A percentile compares a stretch with the other conserved stretches of the same genome.
Conservation (phyloP, 1,140 invertebrate species). For the Phymorhynchus buccinoides region DNA sequence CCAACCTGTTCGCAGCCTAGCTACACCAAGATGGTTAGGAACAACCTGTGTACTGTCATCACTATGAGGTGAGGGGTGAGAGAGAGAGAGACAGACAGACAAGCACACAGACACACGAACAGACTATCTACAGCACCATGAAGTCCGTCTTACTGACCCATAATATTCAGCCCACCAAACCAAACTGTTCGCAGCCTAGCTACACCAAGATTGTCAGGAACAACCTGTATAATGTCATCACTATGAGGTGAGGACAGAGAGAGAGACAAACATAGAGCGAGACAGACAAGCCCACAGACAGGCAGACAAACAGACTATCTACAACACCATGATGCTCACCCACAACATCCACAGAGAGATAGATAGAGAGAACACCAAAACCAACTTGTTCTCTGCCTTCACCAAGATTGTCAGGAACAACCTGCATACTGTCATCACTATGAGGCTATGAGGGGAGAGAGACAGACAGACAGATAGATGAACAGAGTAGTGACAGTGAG, state of each 20-base stretch:
- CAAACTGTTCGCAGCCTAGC: conserved; percentile 86
- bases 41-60: conserved; percentile 88
- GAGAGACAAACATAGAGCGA: too few species aligned
- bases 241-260: conserved; percentile 84
- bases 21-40: conserved; percentile 86
- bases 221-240: conserved; percentile 89
- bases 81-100: background rate
- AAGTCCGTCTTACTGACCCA: too few species aligned
- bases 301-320: too few species aligned
- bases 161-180: too few species aligned
- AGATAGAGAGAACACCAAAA: too few species aligned
- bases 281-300: too few species aligned
- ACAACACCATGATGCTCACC: conserved; percentile 73
- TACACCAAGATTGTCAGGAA: conserved; percentile 86
- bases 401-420: conserved; percentile 85
- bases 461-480: too few species aligned
- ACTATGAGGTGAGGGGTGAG: conserved; percentile 85
- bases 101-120: too few species aligned
- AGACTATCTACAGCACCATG: too few species aligned
- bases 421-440: conserved; percentile 89
- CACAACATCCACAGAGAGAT: conserved; percentile 77
- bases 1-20: conserved; percentile 86
- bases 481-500: too few species aligned
- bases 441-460: conserved; percentile 86
- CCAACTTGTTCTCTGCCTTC: conserved; percentile 87